Percentiles rank a stretch among this genome's conserved stretches.
Conservation (phyloP, 2,797 vertebrate species). For the Miichthys miiuy region DNA sequence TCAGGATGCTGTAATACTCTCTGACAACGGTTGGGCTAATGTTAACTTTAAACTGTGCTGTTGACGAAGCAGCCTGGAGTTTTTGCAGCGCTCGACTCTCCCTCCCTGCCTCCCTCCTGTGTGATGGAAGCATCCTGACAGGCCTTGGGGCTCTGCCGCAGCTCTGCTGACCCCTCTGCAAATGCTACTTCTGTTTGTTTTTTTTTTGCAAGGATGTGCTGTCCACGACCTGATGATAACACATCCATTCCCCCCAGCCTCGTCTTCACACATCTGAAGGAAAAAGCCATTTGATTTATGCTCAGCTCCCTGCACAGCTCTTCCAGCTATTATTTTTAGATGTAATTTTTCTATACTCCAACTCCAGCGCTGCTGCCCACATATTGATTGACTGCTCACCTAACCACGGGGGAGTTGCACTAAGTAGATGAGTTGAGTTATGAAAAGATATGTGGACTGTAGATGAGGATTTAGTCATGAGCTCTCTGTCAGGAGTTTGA, state of each 20-base stretch:
- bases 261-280: slow-evolving; percentile 61
- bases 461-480: slow-evolving; percentile 17
- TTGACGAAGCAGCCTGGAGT: slow-evolving; percentile 25
- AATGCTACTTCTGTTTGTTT: slow-evolving; percentile 29
- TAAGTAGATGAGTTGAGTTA: slow-evolving; percentile 50
- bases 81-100: not conserved
- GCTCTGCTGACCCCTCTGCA: slow-evolving; percentile 61
- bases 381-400: slow-evolving; percentile 69
- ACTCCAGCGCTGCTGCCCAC: slow-evolving; percentile 59
- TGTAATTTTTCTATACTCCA: slow-evolving; percentile 59
- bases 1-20: slow-evolving; percentile 19
- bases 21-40: slow-evolving; percentile 34
- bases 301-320: slow-evolving; percentile 41
- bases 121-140: slow-evolving; percentile 59
- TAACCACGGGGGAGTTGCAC: slow-evolving; percentile 42
- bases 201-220: slow-evolving; percentile 50
- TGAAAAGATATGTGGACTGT: slow-evolving; percentile 38
- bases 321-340: slow-evolving; percentile 71
- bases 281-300: slow-evolving; percentile 64
- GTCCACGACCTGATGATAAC: slow-evolving; percentile 50
- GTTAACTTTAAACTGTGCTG: slow-evolving; percentile 13
- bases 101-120: slow-evolving; percentile 11
- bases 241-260: slow-evolving; percentile 49
- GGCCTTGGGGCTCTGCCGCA: slow-evolving; percentile 60
- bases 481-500: not conserved